These are phyloP conservation scores for Mixornis gularis DNA, from an alignment of 2,113 vertebrate species.

Conservation along the genomic window DNA sequence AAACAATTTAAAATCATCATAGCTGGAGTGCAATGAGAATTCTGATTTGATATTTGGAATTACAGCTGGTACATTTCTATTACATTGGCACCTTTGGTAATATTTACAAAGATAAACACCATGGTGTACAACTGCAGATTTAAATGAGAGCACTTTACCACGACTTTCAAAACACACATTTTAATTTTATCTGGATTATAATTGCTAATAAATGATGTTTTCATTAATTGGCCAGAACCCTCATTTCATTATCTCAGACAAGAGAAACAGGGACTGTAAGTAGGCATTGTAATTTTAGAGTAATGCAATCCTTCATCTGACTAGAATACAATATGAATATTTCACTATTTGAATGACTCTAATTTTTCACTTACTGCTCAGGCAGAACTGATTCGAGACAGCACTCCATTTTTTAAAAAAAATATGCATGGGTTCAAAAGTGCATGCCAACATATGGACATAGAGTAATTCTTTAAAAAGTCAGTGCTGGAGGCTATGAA, in stretches of 20 bases:
- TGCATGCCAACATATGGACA: slow-evolving; percentile 53
- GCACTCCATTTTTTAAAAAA: background rate
- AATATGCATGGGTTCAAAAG: slow-evolving; percentile 54
- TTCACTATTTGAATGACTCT: background rate
- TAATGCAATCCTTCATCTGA: background rate
- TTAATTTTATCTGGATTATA: slow-evolving; percentile 39
- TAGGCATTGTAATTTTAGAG: background rate
- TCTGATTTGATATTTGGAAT: background rate
- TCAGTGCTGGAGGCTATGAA: slow-evolving; percentile 61
- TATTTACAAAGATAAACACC: background rate
- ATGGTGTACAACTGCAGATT: background rate
- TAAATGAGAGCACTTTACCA: background rate
- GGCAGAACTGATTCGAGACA: slow-evolving; percentile 3
- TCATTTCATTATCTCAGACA: slow-evolving; percentile 46
- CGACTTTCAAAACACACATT: background rate
- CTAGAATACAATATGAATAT: slow-evolving; percentile 14
- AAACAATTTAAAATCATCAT: background rate
- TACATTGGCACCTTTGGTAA: background rate
- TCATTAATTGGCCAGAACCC: slow-evolving; percentile 41
- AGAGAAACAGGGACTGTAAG: background rate
- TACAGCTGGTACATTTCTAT: background rate
- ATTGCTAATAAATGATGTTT: slow-evolving; percentile 46
- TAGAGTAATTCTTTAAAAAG: slow-evolving; percentile 65
- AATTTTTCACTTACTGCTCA: slow-evolving; percentile 12
- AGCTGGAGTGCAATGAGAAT: background rate